A percentile compares a stretch with the other conserved stretches of the same genome.
Evolutionary conservation across 2,113 vertebrate genomes (phyloP).

Genomic region (Myrmophylax atrothorax): DNA sequence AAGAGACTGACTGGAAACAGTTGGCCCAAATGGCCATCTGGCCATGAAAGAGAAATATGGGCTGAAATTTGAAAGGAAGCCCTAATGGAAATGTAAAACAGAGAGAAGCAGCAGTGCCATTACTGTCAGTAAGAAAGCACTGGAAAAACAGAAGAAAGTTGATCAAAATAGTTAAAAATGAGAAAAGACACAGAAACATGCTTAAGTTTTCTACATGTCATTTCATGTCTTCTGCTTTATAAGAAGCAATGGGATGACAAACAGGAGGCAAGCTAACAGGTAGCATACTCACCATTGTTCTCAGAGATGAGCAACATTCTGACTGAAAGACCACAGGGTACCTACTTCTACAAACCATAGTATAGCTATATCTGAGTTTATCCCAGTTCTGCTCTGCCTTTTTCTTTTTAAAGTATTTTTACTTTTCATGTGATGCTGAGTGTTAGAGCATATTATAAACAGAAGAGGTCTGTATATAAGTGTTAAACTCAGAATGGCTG

Average conservation of each 20-base stretch:
- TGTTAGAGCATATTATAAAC: not conserved
- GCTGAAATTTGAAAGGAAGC: not conserved
- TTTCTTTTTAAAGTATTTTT: not conserved
- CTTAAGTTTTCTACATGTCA: not conserved
- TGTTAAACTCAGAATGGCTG: not conserved
- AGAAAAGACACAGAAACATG: not conserved
- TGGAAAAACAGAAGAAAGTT: not conserved
- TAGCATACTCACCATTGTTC: not conserved
- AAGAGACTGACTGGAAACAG: not conserved
- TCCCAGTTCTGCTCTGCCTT: not conserved
- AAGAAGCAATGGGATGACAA: not conserved
- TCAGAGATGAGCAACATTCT: not conserved
- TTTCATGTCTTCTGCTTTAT: not conserved
- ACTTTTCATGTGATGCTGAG: not conserved
- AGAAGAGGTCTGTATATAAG: not conserved
- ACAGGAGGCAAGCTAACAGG: not conserved
- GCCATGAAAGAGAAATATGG: not conserved
- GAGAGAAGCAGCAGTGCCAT: not conserved
- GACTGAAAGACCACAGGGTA: not conserved
- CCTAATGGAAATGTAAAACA: not conserved
- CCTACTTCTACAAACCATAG: not conserved
- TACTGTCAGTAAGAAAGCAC: not conserved
- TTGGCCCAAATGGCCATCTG: constrained; percentile 19
- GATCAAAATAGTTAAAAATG: not conserved
- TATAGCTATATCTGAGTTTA: not conserved